Evolutionary conservation across 2,113 vertebrate genomes (phyloP).

Genomic region (Chloroceryle aenea): DNA sequence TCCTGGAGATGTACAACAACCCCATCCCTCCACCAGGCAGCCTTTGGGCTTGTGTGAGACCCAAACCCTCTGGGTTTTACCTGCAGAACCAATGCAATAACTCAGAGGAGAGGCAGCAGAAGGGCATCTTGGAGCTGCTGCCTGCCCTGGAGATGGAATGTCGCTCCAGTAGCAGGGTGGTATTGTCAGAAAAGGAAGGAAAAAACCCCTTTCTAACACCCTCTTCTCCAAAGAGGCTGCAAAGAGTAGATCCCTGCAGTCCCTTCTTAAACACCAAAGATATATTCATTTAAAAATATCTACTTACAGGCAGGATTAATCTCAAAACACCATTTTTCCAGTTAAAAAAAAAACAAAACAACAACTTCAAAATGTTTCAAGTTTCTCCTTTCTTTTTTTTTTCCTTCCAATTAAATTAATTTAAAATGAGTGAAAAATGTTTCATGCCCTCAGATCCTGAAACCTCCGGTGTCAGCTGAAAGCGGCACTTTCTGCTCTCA

Average conservation of each 20-base stretch:
- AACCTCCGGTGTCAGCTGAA: slow-evolving; percentile 49
- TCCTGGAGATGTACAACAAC: background rate
- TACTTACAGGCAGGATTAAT: background rate
- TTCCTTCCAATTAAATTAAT: slow-evolving; percentile 40
- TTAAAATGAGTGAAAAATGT: slow-evolving; percentile 35
- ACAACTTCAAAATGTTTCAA: background rate
- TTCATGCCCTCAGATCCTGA: slow-evolving; percentile 46
- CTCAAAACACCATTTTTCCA: background rate
- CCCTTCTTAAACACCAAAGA: background rate
- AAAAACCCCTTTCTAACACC: background rate
- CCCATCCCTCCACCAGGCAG: background rate
- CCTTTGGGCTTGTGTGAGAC: background rate
- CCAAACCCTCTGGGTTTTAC: background rate
- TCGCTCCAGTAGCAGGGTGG: background rate
- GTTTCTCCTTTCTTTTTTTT: background rate
- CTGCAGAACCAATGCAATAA: slow-evolving; percentile 12
- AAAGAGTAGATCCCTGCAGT: background rate
- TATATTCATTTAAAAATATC: background rate
- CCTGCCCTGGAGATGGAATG: accelerated
- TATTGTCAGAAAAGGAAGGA: background rate
- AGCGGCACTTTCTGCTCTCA: background rate
- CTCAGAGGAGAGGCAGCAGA: background rate
- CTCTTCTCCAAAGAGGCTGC: background rate
- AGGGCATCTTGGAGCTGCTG: background rate
- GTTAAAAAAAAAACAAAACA: background rate